Conservation (phyloP, 2,888 invertebrate species). For the Lasioglossum pauxillum region DNA sequence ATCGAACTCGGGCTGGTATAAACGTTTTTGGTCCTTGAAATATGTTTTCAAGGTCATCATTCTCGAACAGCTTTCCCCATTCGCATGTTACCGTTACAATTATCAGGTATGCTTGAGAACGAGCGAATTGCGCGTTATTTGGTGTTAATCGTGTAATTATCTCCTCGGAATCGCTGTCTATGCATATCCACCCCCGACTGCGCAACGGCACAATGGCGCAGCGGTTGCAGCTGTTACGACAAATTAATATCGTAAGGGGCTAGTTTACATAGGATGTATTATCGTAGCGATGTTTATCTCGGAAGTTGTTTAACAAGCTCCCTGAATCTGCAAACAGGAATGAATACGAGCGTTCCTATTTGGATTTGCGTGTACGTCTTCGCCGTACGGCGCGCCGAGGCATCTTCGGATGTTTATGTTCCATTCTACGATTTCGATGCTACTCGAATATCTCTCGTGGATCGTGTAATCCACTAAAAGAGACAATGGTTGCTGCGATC, state of each 20-base stretch:
- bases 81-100: too few relatives aligned
- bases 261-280: constrained; percentile 17
- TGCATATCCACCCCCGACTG: background rate
- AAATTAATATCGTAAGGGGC: constrained; percentile 23
- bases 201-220: background rate
- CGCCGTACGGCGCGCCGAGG: background rate
- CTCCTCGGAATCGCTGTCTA: background rate
- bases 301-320: constrained; percentile 17
- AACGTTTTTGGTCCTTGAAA: background rate
- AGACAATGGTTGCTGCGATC: too few relatives aligned
- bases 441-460: background rate
- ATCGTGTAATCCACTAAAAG: background rate
- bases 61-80: too few relatives aligned
- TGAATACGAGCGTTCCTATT: background rate
- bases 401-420: background rate
- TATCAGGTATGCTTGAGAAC: background rate
- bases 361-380: background rate
- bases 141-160: background rate
- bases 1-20: background rate
- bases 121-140: too few relatives aligned
- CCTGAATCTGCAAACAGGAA: constrained; percentile 12
- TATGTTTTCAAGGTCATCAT: too few relatives aligned
- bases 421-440: background rate
- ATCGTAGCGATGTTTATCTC: constrained; percentile 26
- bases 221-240: background rate